Conservation (phyloP, 2,113 vertebrate species). For the Anarhynchus alexandrinus region DNA sequence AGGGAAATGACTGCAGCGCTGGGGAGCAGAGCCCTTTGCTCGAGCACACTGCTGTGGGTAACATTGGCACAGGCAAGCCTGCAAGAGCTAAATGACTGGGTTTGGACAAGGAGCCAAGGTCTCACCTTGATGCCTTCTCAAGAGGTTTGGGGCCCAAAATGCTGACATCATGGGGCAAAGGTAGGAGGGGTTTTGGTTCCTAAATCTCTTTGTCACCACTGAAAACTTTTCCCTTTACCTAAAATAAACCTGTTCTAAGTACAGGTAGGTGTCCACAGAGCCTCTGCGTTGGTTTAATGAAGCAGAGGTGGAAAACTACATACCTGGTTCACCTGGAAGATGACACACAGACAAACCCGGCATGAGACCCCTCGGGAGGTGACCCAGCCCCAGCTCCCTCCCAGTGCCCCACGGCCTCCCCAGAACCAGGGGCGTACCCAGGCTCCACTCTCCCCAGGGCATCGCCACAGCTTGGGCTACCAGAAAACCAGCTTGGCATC, state of each 20-base stretch:
- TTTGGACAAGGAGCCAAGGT: neutral
- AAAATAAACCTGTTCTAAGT: neutral
- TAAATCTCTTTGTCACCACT: neutral
- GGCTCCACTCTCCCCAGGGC: neutral
- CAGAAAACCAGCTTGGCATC: neutral
- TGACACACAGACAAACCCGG: neutral
- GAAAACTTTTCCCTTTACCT: neutral
- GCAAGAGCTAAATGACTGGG: neutral
- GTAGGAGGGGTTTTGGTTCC: neutral
- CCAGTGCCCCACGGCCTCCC: neutral
- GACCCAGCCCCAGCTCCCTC: neutral
- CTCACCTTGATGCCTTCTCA: fast-evolving
- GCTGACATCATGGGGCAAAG: neutral
- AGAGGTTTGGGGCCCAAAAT: neutral
- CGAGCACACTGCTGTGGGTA: fast-evolving
- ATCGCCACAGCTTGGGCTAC: neutral
- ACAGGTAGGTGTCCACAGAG: neutral
- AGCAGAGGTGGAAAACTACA: neutral
- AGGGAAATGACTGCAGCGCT: neutral
- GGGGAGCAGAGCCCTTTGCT: neutral
- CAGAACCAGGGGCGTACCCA: neutral
- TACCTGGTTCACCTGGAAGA: neutral
- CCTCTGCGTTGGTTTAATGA: neutral
- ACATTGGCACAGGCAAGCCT: neutral
- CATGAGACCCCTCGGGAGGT: neutral